phyloP scores from a whole-genome alignment of 2,888 invertebrate species.

The Ichneumoninae sp. region DNA sequence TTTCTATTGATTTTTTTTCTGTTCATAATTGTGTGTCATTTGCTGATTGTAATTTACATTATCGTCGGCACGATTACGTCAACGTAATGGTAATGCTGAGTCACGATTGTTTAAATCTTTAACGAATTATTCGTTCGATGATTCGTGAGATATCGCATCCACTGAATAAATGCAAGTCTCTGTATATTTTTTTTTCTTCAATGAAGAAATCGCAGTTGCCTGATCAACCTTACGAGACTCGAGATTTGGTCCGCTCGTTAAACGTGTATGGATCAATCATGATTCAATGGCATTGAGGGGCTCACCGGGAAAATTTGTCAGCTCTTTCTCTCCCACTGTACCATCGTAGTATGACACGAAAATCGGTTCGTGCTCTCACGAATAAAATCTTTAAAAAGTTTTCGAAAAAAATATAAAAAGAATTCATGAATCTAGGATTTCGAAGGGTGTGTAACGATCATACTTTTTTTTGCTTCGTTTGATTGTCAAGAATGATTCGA shows the following conservation, averaged over 20 bases:
- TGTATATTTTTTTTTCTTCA: not conserved
- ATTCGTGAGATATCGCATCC: conserved; percentile 18
- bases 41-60: not conserved
- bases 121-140: conserved; percentile 46
- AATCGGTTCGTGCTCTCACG: not conserved
- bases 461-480: not conserved
- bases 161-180: not conserved
- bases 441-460: not conserved
- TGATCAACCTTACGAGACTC: conserved; percentile 1
- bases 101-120: not conserved
- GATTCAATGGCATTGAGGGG: not conserved
- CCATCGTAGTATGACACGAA: conserved; percentile 4
- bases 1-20: conserved; percentile 27
- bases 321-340: conserved; percentile 14
- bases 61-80: not conserved
- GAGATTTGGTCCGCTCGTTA: conserved; percentile 10
- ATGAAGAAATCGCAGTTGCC: not conserved
- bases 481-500: not conserved
- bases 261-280: not conserved
- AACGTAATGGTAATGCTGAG: not conserved
- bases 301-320: conserved; percentile 6
- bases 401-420: not conserved
- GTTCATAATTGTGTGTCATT: conserved; percentile 6
- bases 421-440: not conserved
- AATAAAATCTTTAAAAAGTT: conserved; percentile 4